These are phyloP conservation scores for Chloropsis hardwickii DNA, from an alignment of 2,113 vertebrate genomes.

Conservation along the genomic window DNA sequence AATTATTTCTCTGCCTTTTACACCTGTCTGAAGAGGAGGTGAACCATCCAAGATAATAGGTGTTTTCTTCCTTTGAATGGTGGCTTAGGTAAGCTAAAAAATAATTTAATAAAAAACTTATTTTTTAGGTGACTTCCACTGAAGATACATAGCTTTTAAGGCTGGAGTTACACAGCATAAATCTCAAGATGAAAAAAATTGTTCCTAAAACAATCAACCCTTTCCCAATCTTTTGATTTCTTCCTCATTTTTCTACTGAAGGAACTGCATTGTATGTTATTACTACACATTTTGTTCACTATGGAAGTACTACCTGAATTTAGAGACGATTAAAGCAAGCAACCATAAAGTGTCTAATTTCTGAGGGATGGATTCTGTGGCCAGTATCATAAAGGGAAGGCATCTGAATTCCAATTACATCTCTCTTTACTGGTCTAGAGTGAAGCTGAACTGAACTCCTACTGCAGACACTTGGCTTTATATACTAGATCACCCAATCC, in stretches of 20 bases:
- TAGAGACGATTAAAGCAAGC: background rate
- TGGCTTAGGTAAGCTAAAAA: background rate
- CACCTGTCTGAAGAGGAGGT: background rate
- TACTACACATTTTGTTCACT: background rate
- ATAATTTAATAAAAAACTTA: background rate
- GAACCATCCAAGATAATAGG: background rate
- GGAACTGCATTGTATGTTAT: background rate
- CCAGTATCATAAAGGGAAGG: background rate
- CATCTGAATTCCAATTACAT: background rate
- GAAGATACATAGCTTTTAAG: background rate
- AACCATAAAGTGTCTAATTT: background rate
- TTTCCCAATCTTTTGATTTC: background rate
- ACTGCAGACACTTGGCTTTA: background rate
- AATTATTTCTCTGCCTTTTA: background rate
- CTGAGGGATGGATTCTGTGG: background rate
- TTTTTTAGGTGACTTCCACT: background rate
- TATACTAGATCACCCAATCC: accelerated
- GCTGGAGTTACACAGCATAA: background rate
- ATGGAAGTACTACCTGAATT: background rate
- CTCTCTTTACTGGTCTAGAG: background rate
- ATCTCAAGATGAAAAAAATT: background rate
- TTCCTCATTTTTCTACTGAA: background rate
- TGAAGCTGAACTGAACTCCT: background rate
- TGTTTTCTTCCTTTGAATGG: background rate
- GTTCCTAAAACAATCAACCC: background rate